A percentile compares a stretch with the other conserved stretches of the same genome.
Evolutionary conservation across 2,888 invertebrate genomes (phyloP).

Genomic region (Autographa gamma): DNA sequence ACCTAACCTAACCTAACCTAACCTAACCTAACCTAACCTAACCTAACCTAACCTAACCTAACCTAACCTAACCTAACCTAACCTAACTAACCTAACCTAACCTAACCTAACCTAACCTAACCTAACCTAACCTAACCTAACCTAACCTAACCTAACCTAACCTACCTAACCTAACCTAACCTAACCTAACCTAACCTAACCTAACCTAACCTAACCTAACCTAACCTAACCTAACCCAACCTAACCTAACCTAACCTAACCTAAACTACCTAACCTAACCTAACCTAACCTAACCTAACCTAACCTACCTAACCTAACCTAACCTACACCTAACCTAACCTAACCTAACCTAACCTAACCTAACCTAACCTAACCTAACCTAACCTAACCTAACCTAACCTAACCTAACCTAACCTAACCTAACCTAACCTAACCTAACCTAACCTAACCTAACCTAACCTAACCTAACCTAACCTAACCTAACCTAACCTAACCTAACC

Average conservation of each 20-base stretch:
- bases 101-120: slow-evolving; percentile 47
- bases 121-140: slow-evolving; percentile 46
- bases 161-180: slow-evolving; percentile 26
- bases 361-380: slow-evolving; percentile 11
- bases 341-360: slow-evolving; percentile 15
- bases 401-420: slow-evolving; percentile 26
- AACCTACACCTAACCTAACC: slow-evolving; percentile 18
- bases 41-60: slow-evolving; percentile 27
- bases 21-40: slow-evolving; percentile 14
- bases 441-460: slow-evolving; percentile 34
- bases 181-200: slow-evolving; percentile 31
- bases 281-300: slow-evolving; percentile 34
- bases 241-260: slow-evolving; percentile 29
- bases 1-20: slow-evolving; percentile 29
- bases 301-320: slow-evolving; percentile 27
- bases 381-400: slow-evolving; percentile 10
- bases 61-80: slow-evolving; percentile 24
- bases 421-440: slow-evolving; percentile 32
- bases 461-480: slow-evolving; percentile 42
- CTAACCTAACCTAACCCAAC: slow-evolving; percentile 12
- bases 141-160: slow-evolving; percentile 18
- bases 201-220: slow-evolving; percentile 11
- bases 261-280: slow-evolving; percentile 21
- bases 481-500: slow-evolving; percentile 40
- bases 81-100: slow-evolving; percentile 25